phyloP scores from a whole-genome alignment of 2,888 invertebrate genomes.

The Epistrophe grossulariae region DNA sequence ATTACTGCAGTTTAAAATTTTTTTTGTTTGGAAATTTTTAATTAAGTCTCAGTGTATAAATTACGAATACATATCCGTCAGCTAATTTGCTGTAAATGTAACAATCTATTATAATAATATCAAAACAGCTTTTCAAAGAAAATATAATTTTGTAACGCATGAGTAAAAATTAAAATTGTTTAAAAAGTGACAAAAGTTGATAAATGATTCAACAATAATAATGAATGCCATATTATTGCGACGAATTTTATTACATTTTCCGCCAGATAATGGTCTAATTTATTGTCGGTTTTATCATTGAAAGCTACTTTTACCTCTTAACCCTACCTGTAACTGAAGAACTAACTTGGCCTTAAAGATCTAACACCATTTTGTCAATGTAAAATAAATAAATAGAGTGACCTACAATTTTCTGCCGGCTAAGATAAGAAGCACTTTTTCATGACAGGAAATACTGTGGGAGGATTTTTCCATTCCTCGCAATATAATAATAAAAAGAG shows the following conservation, averaged over 20 bases:
- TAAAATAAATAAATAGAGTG: too few relatives aligned
- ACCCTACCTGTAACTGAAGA: too few relatives aligned
- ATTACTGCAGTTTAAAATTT: background rate
- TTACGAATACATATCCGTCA: background rate
- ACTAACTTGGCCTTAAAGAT: too few relatives aligned
- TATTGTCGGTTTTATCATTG: too few relatives aligned
- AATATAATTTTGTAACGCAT: constrained; percentile 1
- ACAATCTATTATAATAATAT: background rate
- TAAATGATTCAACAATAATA: background rate
- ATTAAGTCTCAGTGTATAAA: background rate
- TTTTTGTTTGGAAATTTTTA: background rate
- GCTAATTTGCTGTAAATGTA: background rate
- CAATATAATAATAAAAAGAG: too few relatives aligned
- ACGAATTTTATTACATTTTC: background rate
- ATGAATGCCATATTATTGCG: background rate
- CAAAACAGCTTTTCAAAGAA: background rate
- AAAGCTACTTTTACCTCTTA: too few relatives aligned
- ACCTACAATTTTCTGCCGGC: too few relatives aligned
- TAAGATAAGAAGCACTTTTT: too few relatives aligned
- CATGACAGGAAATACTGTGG: too few relatives aligned
- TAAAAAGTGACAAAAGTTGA: background rate
- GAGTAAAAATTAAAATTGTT: background rate
- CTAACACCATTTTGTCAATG: too few relatives aligned
- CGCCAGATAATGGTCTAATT: too few relatives aligned
- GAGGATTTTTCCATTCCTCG: too few relatives aligned